Percentiles rank a stretch among this genome's conserved stretches.
Evolutionary conservation across 2,888 invertebrate genomes (phyloP).

Genomic region (Eupithecia insigniata): DNA sequence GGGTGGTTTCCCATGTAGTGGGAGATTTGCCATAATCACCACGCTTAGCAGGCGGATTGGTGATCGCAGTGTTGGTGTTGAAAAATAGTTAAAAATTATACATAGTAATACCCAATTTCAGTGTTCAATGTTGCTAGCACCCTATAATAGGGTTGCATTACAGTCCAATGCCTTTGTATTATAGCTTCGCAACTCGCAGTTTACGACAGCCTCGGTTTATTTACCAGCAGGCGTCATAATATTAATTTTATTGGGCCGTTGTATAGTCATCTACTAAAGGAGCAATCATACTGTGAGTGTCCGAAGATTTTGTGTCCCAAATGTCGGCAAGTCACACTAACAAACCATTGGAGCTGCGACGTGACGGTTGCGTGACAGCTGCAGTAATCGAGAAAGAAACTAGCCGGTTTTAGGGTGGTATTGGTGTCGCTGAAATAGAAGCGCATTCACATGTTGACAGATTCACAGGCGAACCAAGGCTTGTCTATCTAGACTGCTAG

Average conservation of each 20-base stretch:
- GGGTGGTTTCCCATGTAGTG: no score
- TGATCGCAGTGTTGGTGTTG: no score
- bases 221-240: slow-evolving; percentile 67
- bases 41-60: no score
- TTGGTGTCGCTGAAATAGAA: neutral
- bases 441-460: neutral
- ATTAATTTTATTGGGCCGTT: slow-evolving; percentile 65
- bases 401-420: neutral
- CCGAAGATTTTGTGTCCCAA: no score
- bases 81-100: no score
- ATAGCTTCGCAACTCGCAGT: slow-evolving; percentile 53
- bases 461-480: no score
- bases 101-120: no score
- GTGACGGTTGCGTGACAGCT: neutral
- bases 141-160: neutral
- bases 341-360: neutral
- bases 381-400: neutral
- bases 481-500: no score
- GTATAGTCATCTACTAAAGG: slow-evolving; percentile 43
- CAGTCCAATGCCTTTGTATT: slow-evolving; percentile 10
- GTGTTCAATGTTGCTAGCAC: neutral
- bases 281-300: neutral
- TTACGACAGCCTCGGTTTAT: slow-evolving; percentile 68
- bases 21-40: no score
- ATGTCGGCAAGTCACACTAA: no score